Percentiles rank a stretch among this genome's conserved stretches.
These are phyloP conservation scores for Drosophila macrospina DNA, from an alignment of 2,888 invertebrate genomes.

Conservation along the genomic window DNA sequence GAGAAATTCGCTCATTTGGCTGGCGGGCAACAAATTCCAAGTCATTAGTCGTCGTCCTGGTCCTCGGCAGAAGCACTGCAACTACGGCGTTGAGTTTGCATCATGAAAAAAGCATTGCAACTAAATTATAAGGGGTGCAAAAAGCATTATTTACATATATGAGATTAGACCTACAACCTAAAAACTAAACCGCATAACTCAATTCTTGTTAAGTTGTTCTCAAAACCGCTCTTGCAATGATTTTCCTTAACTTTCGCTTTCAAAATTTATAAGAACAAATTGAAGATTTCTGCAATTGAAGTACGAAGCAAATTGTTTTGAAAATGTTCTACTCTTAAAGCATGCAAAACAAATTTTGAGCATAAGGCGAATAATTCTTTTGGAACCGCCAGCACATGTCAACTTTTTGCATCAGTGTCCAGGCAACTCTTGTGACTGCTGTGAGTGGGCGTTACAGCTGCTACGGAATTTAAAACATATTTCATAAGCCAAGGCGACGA, in stretches of 20 bases:
- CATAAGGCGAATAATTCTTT: neutral
- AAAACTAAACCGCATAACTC: conserved; percentile 12
- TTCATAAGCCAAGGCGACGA: conserved; percentile 58
- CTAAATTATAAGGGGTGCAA: conserved; percentile 60
- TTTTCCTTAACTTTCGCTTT: neutral
- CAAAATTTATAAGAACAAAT: neutral
- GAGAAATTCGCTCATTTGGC: conserved; percentile 68
- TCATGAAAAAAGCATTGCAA: conserved; percentile 40
- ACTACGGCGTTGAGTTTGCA: conserved; percentile 24
- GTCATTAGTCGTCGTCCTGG: conserved; percentile 75
- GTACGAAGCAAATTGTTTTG: neutral
- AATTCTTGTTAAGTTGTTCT: neutral
- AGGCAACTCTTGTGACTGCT: conserved; percentile 1
- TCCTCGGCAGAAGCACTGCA: conserved; percentile 10
- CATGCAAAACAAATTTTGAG: neutral
- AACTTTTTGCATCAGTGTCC: conserved; percentile 26
- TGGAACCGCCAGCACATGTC: neutral
- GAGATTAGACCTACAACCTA: conserved; percentile 38
- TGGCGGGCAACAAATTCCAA: conserved; percentile 76
- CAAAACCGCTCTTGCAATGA: neutral
- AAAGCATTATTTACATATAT: conserved; percentile 44
- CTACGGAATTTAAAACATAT: conserved; percentile 56
- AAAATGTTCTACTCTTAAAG: neutral
- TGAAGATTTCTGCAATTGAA: too few relatives aligned
- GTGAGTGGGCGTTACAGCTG: conserved; percentile 27